Conservation (phyloP, 1,140 invertebrate species). For the Tetraneura akinire region DNA sequence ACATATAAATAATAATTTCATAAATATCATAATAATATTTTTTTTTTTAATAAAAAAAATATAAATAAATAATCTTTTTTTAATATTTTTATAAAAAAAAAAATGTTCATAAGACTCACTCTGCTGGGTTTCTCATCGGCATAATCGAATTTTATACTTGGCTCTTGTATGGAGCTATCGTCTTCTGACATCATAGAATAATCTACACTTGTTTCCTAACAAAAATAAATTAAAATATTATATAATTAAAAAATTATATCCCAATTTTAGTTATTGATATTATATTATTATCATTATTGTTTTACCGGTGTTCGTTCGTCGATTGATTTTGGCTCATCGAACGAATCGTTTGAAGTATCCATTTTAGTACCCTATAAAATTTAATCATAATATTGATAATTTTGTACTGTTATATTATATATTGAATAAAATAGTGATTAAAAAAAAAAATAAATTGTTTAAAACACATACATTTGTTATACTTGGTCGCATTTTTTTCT, state of each 20-base stretch:
- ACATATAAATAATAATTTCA: too few species aligned
- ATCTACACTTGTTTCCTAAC: conserved; percentile 33
- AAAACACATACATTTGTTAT: conserved; percentile 16
- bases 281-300: conserved; percentile 8
- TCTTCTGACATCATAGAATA: conserved; percentile 44
- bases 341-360: conserved; percentile 23
- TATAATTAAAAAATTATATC: not conserved
- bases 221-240: not conserved
- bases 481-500: conserved; percentile 44
- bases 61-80: too few species aligned
- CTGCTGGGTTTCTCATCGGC: conserved; percentile 3
- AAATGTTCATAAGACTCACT: not conserved
- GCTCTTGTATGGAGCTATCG: conserved; percentile 42
- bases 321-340: conserved; percentile 31
- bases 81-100: too few species aligned
- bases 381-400: not conserved
- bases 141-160: conserved; percentile 29
- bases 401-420: too few species aligned
- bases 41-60: too few species aligned
- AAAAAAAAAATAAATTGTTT: not conserved
- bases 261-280: too few species aligned
- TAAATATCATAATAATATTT: too few species aligned
- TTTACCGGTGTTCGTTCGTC: conserved; percentile 38
- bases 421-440: not conserved
- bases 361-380: conserved; percentile 40